These are phyloP conservation scores for Sylvilagus floridanus DNA, from an alignment of 2,797 vertebrate species.

Conservation along the genomic window DNA sequence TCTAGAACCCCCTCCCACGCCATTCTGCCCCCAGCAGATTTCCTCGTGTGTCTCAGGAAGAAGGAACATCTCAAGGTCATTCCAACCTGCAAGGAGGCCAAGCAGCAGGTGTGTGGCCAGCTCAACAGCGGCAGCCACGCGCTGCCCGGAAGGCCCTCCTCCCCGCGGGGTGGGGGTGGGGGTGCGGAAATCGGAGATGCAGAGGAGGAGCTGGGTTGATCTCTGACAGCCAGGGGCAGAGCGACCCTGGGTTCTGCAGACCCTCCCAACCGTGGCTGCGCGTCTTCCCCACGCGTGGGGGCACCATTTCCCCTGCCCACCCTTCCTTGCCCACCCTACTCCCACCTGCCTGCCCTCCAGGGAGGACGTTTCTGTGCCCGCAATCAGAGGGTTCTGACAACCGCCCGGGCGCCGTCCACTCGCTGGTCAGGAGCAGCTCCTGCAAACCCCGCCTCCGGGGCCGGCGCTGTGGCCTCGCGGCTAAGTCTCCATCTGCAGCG, in stretches of 20 bases:
- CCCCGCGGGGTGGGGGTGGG: too few relatives aligned
- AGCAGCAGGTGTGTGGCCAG: not conserved
- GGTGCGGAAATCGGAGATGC: too few relatives aligned
- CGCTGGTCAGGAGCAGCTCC: not conserved
- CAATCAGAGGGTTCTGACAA: not conserved
- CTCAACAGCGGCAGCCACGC: not conserved
- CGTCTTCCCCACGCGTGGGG: not conserved
- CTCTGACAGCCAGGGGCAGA: too few relatives aligned
- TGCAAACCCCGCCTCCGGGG: not conserved
- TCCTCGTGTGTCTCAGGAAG: not conserved
- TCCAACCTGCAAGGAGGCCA: not conserved
- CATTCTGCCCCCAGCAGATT: not conserved
- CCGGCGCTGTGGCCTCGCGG: too few relatives aligned
- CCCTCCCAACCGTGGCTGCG: not conserved
- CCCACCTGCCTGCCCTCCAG: too few relatives aligned
- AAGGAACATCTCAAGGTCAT: not conserved
- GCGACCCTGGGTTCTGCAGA: not conserved
- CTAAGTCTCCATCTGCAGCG: too few relatives aligned
- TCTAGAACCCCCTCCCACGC: slow-evolving; percentile 14
- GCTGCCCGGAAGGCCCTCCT: not conserved
- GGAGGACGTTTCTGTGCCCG: not conserved
- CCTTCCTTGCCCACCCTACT: not conserved
- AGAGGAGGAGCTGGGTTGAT: not conserved
- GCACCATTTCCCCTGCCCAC: rapidly evolving
- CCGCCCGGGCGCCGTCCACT: not conserved